A percentile compares a stretch with the other conserved stretches of the same genome.
phyloP scores from a whole-genome alignment of 2,797 vertebrate genomes.

The Mus caroli region DNA sequence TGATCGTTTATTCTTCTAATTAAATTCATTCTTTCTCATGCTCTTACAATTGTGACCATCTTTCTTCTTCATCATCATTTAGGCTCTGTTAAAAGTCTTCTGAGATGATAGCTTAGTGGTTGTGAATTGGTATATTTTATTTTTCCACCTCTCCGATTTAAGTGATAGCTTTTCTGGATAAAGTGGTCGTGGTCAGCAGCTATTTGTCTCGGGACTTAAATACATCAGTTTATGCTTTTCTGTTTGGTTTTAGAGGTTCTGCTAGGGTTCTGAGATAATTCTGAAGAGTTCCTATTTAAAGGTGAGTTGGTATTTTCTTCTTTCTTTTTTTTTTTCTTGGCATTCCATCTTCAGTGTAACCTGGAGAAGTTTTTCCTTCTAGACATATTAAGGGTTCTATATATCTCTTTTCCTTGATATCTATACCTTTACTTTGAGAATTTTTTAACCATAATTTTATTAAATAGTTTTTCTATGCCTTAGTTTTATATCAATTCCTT shows the following conservation, averaged over 20 bases:
- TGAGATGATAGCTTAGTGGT: not conserved
- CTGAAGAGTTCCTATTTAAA: not conserved
- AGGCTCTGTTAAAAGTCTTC: not conserved
- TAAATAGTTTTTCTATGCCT: not conserved
- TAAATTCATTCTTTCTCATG: not conserved
- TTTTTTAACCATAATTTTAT: not conserved
- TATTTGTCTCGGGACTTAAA: not conserved
- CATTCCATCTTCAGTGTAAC: not conserved
- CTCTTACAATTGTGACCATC: not conserved
- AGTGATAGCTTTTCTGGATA: not conserved
- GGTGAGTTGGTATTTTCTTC: not conserved
- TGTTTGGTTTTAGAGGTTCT: not conserved
- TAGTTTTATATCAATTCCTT: not conserved
- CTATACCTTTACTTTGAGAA: not conserved
- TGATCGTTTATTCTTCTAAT: not conserved
- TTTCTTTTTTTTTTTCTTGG: not conserved
- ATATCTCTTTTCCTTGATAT: not conserved
- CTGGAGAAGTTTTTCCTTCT: not conserved
- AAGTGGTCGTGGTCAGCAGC: not conserved
- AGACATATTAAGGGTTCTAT: not conserved
- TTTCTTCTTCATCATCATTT: not conserved
- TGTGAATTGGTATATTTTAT: not conserved
- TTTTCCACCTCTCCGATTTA: not conserved
- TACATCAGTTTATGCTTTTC: not conserved
- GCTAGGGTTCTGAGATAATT: not conserved